Conservation (phyloP, 1,140 invertebrate species). For the Homalodisca vitripennis region DNA sequence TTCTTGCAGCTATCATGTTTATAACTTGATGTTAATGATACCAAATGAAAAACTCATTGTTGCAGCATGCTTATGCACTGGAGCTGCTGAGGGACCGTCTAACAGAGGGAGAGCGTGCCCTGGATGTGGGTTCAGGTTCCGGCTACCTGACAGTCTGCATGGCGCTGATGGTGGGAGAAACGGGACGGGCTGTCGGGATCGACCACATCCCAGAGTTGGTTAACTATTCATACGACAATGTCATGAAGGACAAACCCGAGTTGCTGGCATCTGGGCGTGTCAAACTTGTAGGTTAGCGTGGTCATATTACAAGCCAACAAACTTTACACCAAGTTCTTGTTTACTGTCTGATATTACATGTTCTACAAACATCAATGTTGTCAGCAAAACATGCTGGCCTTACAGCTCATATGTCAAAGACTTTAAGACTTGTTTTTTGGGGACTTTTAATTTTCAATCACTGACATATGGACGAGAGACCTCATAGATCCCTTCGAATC, state of each 20-base stretch:
- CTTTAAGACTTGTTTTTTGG: too few species aligned
- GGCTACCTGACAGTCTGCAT: slow-evolving; percentile 97
- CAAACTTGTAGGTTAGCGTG: slow-evolving; percentile 64
- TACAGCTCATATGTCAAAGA: too few species aligned
- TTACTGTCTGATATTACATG: too few species aligned
- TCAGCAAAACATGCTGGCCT: too few species aligned
- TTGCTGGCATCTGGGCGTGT: slow-evolving; percentile 65
- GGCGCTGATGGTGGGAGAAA: slow-evolving; percentile 78
- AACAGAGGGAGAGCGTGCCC: slow-evolving; percentile 70
- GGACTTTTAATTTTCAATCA: too few species aligned
- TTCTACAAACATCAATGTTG: too few species aligned
- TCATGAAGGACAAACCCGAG: slow-evolving; percentile 70
- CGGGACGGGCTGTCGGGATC: slow-evolving; percentile 81
- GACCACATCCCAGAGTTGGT: slow-evolving; percentile 91
- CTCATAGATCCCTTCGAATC: too few species aligned
- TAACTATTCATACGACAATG: slow-evolving; percentile 70
- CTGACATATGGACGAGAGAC: too few species aligned
- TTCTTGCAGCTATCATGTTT: too few species aligned
- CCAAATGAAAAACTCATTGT: slow-evolving; percentile 13
- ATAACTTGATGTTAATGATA: too few species aligned
- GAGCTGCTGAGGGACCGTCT: slow-evolving; percentile 86
- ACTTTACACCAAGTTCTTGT: too few species aligned
- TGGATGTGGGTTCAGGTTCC: slow-evolving; percentile 95
- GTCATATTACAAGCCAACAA: background rate
- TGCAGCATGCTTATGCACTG: slow-evolving; percentile 88